A percentile compares a stretch with the other conserved stretches of the same genome.
Conservation (phyloP, 2,113 vertebrate genomes). For the Neotoma lepida region DNA sequence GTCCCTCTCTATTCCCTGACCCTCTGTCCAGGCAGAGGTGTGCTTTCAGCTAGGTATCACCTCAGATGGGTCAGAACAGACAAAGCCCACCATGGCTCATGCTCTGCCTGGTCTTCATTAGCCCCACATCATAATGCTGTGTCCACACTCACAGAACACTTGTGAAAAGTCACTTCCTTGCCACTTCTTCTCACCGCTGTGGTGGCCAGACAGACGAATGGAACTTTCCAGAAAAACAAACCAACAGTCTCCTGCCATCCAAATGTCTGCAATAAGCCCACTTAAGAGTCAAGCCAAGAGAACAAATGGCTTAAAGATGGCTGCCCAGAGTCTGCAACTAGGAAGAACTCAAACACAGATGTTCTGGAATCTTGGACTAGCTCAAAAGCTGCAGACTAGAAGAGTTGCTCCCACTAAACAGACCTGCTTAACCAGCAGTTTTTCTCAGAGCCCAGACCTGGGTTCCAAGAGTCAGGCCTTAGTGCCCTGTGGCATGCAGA, state of each 20-base stretch:
- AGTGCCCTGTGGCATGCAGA: fast-evolving
- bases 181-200: neutral
- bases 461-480: neutral
- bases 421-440: neutral
- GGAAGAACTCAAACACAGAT: neutral
- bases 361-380: neutral
- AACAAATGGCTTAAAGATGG: neutral
- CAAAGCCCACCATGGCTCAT: neutral
- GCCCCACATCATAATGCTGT: fast-evolving
- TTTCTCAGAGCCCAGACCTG: neutral
- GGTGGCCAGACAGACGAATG: neutral
- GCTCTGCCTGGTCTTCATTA: neutral
- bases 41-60: neutral
- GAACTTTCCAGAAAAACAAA: slow-evolving; percentile 38
- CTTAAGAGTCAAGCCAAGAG: neutral
- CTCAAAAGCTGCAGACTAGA: neutral
- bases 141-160: neutral
- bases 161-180: neutral
- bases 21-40: neutral
- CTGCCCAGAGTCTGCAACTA: neutral
- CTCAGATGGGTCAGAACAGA: neutral
- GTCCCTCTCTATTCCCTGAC: neutral
- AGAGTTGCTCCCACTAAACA: neutral
- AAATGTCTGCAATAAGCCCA: neutral
- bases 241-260: neutral